Conservation (phyloP, 2,797 vertebrate species). For the Hyperoplus immaculatus region DNA sequence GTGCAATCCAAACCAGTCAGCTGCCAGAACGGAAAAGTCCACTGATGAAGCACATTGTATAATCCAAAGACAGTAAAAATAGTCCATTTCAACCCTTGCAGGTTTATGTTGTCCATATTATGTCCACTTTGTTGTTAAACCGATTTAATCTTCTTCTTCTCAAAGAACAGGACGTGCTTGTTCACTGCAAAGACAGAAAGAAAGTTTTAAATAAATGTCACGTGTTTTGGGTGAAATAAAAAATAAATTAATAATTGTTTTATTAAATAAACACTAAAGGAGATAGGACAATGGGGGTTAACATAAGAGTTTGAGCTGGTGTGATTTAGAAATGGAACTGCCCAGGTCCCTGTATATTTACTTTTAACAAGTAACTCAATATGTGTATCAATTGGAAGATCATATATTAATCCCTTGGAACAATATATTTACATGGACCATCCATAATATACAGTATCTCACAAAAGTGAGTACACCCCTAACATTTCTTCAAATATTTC, state of each 20-base stretch:
- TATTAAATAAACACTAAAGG: background rate
- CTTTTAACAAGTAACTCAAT: background rate
- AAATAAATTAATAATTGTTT: background rate
- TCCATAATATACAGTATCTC: too few species aligned
- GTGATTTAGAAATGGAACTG: background rate
- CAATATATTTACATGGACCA: background rate
- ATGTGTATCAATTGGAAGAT: background rate
- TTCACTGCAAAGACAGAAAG: conserved; percentile 86
- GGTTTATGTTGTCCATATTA: conserved; percentile 32
- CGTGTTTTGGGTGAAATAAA: background rate
- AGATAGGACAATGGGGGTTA: background rate
- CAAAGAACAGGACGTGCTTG: conserved; percentile 93
- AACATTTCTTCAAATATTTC: too few species aligned
- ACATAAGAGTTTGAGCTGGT: background rate
- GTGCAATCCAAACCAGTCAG: conserved; percentile 13
- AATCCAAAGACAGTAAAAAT: conserved; percentile 33
- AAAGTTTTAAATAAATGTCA: background rate
- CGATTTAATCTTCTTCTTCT: conserved; percentile 95
- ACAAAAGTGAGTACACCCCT: too few species aligned
- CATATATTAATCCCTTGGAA: background rate
- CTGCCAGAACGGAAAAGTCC: conserved; percentile 6
- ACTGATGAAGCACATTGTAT: background rate
- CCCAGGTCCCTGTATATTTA: background rate
- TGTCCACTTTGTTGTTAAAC: conserved; percentile 80
- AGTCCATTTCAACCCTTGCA: conserved; percentile 28